Conservation (phyloP, 2,113 vertebrate species). For the Chiloscyllium plagiosum region DNA sequence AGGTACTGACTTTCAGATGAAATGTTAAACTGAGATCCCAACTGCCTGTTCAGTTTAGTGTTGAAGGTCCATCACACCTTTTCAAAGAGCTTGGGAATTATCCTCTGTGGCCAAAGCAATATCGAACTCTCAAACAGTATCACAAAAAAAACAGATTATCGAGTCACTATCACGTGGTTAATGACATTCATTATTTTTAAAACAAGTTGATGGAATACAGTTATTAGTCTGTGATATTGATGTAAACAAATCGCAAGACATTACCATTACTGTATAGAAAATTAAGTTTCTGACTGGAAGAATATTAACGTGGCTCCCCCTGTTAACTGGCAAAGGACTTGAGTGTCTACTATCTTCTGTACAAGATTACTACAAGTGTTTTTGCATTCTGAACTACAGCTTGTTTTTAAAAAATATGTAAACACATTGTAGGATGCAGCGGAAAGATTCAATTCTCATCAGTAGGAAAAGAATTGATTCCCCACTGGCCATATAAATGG, state of each 20-base stretch:
- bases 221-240: too few relatives aligned
- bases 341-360: background rate
- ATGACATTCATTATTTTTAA: too few relatives aligned
- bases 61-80: too few relatives aligned
- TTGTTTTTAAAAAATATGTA: background rate
- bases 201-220: too few relatives aligned
- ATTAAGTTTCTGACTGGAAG: background rate
- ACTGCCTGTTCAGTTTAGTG: too few relatives aligned
- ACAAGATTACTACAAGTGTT: background rate
- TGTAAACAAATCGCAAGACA: background rate
- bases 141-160: too few relatives aligned
- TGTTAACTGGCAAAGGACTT: background rate
- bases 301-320: background rate
- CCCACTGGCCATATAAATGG: background rate
- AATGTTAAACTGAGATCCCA: too few relatives aligned
- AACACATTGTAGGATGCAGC: background rate
- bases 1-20: too few relatives aligned
- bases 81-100: too few relatives aligned
- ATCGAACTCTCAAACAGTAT: too few relatives aligned
- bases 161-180: too few relatives aligned
- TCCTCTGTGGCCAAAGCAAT: too few relatives aligned
- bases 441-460: background rate
- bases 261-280: background rate
- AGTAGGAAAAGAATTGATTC: conserved; percentile 20
- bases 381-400: background rate